These are phyloP conservation scores for Sinosuthora webbiana DNA, from an alignment of 2,113 vertebrate genomes.

Conservation along the genomic window DNA sequence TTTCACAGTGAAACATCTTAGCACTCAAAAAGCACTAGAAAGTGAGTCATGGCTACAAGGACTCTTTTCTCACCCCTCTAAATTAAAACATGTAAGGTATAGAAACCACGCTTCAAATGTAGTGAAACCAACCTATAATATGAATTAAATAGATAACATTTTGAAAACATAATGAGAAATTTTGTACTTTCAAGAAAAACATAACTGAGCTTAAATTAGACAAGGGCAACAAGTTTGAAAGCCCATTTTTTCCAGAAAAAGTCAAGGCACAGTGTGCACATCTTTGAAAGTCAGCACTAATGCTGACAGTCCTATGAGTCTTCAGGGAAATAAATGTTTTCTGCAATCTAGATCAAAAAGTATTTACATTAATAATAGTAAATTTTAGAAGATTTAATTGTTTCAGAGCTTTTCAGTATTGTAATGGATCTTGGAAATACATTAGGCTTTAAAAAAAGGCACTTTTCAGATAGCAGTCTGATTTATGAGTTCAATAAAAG, in stretches of 20 bases:
- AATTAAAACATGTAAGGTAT: background rate
- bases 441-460: background rate
- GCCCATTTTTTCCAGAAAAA: background rate
- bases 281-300: accelerated
- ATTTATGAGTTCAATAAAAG: background rate
- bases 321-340: background rate
- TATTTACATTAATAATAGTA: background rate
- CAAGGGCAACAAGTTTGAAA: background rate
- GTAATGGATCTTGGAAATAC: background rate
- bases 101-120: background rate
- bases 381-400: background rate
- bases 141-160: background rate
- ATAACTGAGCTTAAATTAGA: background rate
- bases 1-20: background rate
- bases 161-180: background rate
- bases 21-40: background rate
- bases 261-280: background rate
- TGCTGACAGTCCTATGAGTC: background rate
- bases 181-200: background rate
- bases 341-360: background rate
- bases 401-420: background rate
- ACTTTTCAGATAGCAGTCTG: background rate
- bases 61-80: background rate
- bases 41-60: background rate
- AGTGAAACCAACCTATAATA: background rate